Evolutionary conservation across 2,888 invertebrate genomes (phyloP).

Genomic region (Abrostola triplasia): DNA sequence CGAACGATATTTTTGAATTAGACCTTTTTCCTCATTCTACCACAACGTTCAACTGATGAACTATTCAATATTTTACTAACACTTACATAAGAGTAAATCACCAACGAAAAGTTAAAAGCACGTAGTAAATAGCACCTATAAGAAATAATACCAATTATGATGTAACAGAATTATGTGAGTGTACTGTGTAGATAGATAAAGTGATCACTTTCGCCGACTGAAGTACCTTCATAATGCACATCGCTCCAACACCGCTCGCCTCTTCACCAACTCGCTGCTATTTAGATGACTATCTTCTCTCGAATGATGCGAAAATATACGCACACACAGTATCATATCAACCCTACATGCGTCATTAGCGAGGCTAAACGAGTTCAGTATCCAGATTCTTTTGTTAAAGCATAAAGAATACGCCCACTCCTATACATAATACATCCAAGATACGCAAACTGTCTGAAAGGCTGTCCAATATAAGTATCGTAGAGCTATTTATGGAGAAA

Average conservation of each 20-base stretch:
- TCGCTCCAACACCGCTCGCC: constrained; percentile 42
- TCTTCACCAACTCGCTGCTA: constrained; percentile 30
- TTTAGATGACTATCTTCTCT: constrained; percentile 40
- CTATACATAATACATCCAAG: constrained; percentile 5
- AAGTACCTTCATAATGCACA: constrained; percentile 16
- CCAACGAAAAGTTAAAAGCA: constrained; percentile 13
- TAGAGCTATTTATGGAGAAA: constrained; percentile 38
- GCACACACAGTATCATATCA: constrained; percentile 16
- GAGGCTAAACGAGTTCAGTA: constrained; percentile 32
- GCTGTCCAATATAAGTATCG: constrained; percentile 27
- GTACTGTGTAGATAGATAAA: constrained; percentile 27
- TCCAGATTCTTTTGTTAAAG: constrained; percentile 35
- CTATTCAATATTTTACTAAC: constrained; percentile 15
- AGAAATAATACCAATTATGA: constrained; percentile 18
- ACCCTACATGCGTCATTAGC: constrained; percentile 31
- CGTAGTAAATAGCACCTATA: constrained; percentile 13
- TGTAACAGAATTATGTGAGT: constrained; percentile 36
- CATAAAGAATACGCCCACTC: constrained; percentile 9
- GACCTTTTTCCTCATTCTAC: constrained; percentile 16
- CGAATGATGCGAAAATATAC: constrained; percentile 38
- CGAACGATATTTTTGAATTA: constrained; percentile 15
- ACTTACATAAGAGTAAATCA: constrained; percentile 31
- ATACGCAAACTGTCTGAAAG: constrained; percentile 25
- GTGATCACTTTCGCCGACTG: constrained; percentile 34
- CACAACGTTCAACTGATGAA: neutral